Evolutionary conservation across 2,113 vertebrate genomes (phyloP).

Genomic region (Petromus typicus): DNA sequence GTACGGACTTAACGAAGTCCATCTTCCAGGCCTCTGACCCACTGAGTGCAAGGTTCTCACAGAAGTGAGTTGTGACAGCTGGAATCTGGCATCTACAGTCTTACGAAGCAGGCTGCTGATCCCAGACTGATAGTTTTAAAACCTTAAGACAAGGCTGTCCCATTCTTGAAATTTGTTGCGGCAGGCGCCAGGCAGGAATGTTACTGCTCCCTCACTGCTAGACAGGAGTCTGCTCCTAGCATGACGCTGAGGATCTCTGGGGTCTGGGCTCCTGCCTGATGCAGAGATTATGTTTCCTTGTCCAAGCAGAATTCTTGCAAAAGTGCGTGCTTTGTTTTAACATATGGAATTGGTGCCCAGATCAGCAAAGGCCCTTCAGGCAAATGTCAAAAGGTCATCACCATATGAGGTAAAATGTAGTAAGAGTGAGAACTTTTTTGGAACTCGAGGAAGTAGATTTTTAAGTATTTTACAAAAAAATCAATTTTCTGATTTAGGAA

Average conservation of each 20-base stretch:
- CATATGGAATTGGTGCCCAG: neutral
- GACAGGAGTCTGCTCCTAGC: conserved; percentile 47
- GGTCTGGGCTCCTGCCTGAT: conserved; percentile 25
- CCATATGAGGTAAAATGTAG: neutral
- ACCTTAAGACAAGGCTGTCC: conserved; percentile 65
- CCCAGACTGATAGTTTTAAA: conserved; percentile 80
- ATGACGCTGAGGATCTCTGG: conserved; percentile 50
- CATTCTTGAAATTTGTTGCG: conserved; percentile 73
- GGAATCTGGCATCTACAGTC: conserved; percentile 72
- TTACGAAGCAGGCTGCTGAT: conserved; percentile 61
- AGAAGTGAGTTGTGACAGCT: conserved; percentile 76
- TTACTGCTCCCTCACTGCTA: conserved; percentile 47
- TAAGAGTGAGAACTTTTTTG: neutral
- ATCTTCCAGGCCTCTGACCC: conserved; percentile 56
- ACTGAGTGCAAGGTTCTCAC: conserved; percentile 41
- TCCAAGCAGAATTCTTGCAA: conserved; percentile 21
- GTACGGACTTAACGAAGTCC: neutral
- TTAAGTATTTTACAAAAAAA: neutral
- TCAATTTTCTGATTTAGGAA: neutral
- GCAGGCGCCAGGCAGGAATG: conserved; percentile 79
- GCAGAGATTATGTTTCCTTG: conserved; percentile 56
- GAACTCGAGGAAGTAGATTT: neutral
- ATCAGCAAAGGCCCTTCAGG: neutral
- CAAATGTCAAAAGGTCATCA: conserved; percentile 10
- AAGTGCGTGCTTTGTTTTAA: conserved; percentile 62